Base-by-base conservation (phyloP, 2,797 vertebrate species). In the Fistularia tabacaria region DNA sequence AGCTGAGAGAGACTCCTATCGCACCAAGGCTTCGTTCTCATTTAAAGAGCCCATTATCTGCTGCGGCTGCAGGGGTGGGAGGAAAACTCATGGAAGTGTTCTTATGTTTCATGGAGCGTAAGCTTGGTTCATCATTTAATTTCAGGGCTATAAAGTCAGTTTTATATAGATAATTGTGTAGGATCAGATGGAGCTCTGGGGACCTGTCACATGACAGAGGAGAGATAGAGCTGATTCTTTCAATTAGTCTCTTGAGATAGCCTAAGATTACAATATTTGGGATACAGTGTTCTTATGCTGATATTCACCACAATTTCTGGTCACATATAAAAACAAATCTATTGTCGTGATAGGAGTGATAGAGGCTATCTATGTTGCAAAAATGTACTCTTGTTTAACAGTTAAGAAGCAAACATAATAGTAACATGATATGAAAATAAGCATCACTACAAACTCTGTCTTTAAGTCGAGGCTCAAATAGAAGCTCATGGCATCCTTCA, bases 31-130 rank as follows among this genome's bases (percentile, higher is more conserved):
- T 67, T 64, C 59, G 50, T 55, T 55, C 48, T 41, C 52, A 53
- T 63, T 72, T 71, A 66, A 43, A 71, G 43, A 64, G 46, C 39
- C 56, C 65, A 66, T 66, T 66, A 69, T 65, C 46, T 49, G 57
- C 45, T 38, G 50, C 47, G 8, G 49, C 38, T 53, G 55, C 42
- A 55, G 15, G 46, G 61, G 38, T 57, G 51, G 63, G 52, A 70
- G 38, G 44, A 39, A 55, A 65, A 62, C 46, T 52, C 52, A 46
- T 54, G 50, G 46, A 59, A 46, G 44, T 54, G 46, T 49, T 53
- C 54, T 51, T 65, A 57, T 54, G 49, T 73, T 60, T 62, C 49
- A 57, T 43, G 14, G 49, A 60, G 40, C 36, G 48, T 57, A 25
- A 25, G 25, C 54, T 46, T 47, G 15, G 55, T 52, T 49, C 49